Evolutionary conservation across 2,888 invertebrate genomes (phyloP).

Genomic region (Macrosiphum euphorbiae): DNA sequence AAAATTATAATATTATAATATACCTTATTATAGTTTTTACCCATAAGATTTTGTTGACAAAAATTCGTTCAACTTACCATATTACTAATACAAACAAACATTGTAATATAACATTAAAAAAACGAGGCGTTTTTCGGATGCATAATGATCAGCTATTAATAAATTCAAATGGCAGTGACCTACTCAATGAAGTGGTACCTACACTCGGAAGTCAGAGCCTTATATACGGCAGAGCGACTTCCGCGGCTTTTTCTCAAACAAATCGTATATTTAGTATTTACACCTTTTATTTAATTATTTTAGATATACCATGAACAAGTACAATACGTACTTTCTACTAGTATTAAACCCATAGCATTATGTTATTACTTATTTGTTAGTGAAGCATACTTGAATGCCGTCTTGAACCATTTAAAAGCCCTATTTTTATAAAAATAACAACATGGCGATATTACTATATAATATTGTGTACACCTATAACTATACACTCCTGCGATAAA

Average conservation of each 20-base stretch:
- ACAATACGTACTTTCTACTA: neutral
- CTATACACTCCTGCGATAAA: neutral
- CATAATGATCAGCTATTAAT: neutral
- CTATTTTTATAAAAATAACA: neutral
- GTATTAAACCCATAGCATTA: neutral
- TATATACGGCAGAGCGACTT: neutral
- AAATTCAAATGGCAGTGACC: neutral
- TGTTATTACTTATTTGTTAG: no score
- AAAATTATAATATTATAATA: neutral
- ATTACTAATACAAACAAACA: neutral
- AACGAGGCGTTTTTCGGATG: neutral
- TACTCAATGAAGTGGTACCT: neutral
- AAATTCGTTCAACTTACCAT: neutral
- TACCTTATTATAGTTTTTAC: neutral
- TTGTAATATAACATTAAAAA: neutral
- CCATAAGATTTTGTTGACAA: neutral
- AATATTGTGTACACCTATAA: neutral
- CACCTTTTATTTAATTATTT: neutral
- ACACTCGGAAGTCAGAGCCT: neutral
- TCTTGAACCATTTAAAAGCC: constrained; percentile 7
- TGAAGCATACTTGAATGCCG: neutral
- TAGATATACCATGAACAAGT: neutral
- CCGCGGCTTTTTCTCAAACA: neutral
- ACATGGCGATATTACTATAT: neutral
- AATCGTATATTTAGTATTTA: neutral